A percentile compares a stretch with the other conserved stretches of the same genome.
phyloP scores from a whole-genome alignment of 2,113 vertebrate species.

The Hippocampus mohnikei region DNA sequence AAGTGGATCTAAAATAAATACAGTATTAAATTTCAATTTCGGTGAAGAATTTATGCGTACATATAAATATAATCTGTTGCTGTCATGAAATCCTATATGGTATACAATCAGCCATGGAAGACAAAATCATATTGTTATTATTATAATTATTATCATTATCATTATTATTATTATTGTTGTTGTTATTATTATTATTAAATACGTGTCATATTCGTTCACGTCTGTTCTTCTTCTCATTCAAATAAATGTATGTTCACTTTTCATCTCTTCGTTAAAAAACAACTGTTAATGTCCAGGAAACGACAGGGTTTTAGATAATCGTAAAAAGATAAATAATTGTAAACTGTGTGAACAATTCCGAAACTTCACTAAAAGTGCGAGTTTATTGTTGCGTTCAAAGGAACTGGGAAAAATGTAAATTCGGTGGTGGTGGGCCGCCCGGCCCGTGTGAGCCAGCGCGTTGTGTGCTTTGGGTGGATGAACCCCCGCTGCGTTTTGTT shows the following conservation, averaged over 20 bases:
- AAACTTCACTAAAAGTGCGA: neutral
- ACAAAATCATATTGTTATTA: neutral
- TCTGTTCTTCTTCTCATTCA: neutral
- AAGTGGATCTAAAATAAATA: neutral
- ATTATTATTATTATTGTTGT: neutral
- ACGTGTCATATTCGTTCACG: too few relatives aligned
- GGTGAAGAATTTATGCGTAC: too few relatives aligned
- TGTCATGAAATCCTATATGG: too few relatives aligned
- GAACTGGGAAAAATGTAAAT: neutral
- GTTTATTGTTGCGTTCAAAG: neutral
- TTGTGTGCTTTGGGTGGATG: conserved; percentile 75
- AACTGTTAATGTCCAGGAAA: neutral
- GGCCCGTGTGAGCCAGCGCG: conserved; percentile 49
- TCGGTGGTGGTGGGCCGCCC: neutral
- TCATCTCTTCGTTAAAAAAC: neutral
- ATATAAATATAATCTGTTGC: too few relatives aligned
- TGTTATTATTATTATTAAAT: too few relatives aligned
- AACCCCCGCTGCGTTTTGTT: conserved; percentile 65
- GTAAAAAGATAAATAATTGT: neutral
- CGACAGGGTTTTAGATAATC: neutral
- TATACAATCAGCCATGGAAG: neutral
- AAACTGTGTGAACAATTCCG: neutral
- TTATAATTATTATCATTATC: neutral
- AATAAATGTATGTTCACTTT: neutral
- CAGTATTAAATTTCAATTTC: neutral